Evolutionary conservation across 2,797 vertebrate species (phyloP), one percentile per base, ranked within the genome.

Genomic region (Sebastes taczanowskii): DNA sequence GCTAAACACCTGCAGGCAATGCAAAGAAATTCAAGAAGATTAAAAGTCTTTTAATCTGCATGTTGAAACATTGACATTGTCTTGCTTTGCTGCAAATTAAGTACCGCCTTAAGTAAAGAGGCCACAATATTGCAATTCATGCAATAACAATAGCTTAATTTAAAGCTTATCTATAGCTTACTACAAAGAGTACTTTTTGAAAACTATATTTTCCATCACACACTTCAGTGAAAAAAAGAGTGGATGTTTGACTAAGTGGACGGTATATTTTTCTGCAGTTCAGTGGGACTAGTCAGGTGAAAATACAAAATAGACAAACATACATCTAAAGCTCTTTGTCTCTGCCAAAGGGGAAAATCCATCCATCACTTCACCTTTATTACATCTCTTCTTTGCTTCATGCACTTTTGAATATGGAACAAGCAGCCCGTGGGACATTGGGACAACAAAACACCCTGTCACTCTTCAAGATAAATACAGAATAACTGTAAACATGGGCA

Each of bases 311-410:
- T 10, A 71, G 30, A 67, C 35, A 81, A 81, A 82, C 68, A 85
- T 83, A 71, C 46, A 85, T 83, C 62, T 71, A 56, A 80, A 76
- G 58, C 58, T 56, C 62, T 77, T 22, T 64, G 60, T 66, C 35
- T 75, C 46, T 49, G 66, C 75, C 70, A 38, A 69, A 8, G 63
- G 53, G 61, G 80, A 77, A 77, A 80, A 71, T 25, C 63, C 60
- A 88, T 82, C 71, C 67, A 88, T 86, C 61, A 83, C 32, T 6
- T 38, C n/a, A 64, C 14, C 35, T 73, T 85, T 83, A 79, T 72
- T 76, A 62, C 61, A 84, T 65, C 27, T 78, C 38, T 69, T 85
- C n/a, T 46, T 61, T 79, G 49, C 52, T 72, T 68, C 68, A 77
- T 81, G 71, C 23, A 13, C 61, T 64, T 82, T 72, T 81, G 52